phyloP scores from a whole-genome alignment of 2,888 invertebrate species.

The Lasioglossum malachurum region DNA sequence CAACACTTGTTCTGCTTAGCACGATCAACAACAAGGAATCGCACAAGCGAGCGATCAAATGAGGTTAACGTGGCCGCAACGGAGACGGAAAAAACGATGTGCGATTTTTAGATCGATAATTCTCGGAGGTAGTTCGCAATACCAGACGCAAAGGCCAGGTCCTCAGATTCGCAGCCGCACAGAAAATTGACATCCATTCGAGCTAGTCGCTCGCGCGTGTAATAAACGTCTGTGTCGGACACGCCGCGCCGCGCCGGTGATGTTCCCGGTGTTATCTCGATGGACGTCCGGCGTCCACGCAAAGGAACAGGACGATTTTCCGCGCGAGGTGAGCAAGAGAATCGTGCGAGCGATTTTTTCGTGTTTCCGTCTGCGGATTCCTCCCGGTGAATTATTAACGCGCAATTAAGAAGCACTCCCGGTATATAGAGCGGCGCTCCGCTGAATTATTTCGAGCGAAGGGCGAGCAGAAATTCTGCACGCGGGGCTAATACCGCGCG shows the following conservation, averaged over 20 bases:
- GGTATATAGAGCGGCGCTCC: neutral
- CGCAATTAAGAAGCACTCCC: conserved; percentile 21
- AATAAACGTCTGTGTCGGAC: conserved; percentile 62
- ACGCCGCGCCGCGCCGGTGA: conserved; percentile 38
- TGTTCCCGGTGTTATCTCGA: conserved; percentile 38
- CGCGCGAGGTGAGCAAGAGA: neutral
- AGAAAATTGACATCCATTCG: conserved; percentile 68
- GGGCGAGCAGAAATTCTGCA: conserved; percentile 9
- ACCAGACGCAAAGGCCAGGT: conserved; percentile 42
- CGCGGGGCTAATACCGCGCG: conserved; percentile 9
- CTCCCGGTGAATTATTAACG: conserved; percentile 6
- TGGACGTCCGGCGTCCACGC: conserved; percentile 13
- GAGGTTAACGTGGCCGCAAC: neutral
- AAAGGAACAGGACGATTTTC: neutral
- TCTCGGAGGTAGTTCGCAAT: conserved; percentile 35
- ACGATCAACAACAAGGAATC: neutral
- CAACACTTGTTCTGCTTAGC: neutral
- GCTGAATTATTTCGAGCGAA: conserved; percentile 17
- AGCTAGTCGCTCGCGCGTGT: conserved; percentile 50
- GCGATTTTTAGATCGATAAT: conserved; percentile 52
- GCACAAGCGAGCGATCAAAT: neutral
- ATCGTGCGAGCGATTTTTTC: neutral
- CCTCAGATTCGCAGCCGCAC: conserved; percentile 56
- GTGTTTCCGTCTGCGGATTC: conserved; percentile 13
- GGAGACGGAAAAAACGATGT: neutral